Evolutionary conservation across 2,113 vertebrate genomes (phyloP).

Genomic region (Maccullochella peelii): DNA sequence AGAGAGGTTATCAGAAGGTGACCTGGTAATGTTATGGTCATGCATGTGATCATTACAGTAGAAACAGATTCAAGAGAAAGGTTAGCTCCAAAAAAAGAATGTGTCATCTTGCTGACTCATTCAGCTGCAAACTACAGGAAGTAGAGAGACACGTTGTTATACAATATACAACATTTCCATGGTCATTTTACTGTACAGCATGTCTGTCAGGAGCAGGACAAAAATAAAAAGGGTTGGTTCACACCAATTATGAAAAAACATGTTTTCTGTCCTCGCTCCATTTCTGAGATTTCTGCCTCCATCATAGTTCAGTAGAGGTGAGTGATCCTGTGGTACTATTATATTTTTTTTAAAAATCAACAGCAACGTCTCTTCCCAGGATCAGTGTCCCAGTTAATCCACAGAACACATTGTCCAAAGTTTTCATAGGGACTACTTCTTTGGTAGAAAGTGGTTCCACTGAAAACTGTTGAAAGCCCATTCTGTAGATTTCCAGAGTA

Average conservation of each 20-base stretch:
- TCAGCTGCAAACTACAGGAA: background rate
- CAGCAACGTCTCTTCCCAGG: background rate
- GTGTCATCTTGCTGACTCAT: background rate
- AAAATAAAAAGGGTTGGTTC: background rate
- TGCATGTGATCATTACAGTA: constrained; percentile 23
- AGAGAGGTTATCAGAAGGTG: constrained; percentile 79
- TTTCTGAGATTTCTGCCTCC: background rate
- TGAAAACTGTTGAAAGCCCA: background rate
- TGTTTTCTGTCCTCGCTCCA: background rate
- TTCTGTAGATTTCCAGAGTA: background rate
- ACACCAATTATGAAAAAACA: background rate
- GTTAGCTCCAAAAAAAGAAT: constrained; percentile 19
- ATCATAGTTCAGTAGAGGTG: background rate
- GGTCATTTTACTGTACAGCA: background rate
- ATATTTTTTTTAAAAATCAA: background rate
- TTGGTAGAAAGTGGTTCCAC: background rate
- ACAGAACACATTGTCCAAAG: no score
- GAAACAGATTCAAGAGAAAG: background rate
- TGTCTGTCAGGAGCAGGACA: background rate
- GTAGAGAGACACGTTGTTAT: background rate
- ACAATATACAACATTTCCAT: background rate
- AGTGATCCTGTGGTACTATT: background rate
- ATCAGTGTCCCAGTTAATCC: no score
- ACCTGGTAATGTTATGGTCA: background rate
- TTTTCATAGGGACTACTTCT: background rate